A percentile compares a stretch with the other conserved stretches of the same genome.
Evolutionary conservation across 2,888 invertebrate species (phyloP).

Genomic region (Muschampia staudingeri): DNA sequence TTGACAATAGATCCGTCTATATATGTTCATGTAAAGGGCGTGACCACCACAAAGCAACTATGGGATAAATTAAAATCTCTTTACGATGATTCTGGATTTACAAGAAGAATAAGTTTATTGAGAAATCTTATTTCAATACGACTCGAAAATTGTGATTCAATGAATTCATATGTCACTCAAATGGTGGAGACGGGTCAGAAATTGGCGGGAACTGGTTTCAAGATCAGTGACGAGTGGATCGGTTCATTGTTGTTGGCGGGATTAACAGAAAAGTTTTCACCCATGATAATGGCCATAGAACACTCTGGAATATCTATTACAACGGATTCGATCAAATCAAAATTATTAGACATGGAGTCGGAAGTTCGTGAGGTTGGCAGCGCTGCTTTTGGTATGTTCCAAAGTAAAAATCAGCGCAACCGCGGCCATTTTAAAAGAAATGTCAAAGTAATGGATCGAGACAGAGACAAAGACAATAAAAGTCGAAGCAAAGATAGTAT

Average conservation of each 20-base stretch:
- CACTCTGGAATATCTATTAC: background rate
- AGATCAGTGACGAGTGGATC: background rate
- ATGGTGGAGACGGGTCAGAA: background rate
- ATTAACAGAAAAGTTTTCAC: background rate
- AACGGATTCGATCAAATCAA: background rate
- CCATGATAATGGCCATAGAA: background rate
- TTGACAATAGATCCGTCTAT: background rate
- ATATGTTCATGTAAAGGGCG: background rate
- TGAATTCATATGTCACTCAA: background rate
- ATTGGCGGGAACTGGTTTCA: background rate
- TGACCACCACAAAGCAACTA: background rate
- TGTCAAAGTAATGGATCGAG: background rate
- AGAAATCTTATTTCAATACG: background rate
- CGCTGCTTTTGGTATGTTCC: slow-evolving; percentile 4
- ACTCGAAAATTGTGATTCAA: background rate
- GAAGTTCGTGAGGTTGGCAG: slow-evolving; percentile 1
- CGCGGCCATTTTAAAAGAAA: background rate
- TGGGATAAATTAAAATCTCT: background rate
- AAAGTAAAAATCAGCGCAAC: slow-evolving; percentile 1
- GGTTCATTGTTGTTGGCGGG: background rate
- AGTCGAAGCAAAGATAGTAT: background rate
- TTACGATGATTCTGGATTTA: slow-evolving; percentile 2
- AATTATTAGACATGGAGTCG: background rate
- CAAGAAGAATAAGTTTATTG: background rate
- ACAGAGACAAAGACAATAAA: background rate